phyloP scores from a whole-genome alignment of 2,113 vertebrate genomes.

The Glaucomys volans region DNA sequence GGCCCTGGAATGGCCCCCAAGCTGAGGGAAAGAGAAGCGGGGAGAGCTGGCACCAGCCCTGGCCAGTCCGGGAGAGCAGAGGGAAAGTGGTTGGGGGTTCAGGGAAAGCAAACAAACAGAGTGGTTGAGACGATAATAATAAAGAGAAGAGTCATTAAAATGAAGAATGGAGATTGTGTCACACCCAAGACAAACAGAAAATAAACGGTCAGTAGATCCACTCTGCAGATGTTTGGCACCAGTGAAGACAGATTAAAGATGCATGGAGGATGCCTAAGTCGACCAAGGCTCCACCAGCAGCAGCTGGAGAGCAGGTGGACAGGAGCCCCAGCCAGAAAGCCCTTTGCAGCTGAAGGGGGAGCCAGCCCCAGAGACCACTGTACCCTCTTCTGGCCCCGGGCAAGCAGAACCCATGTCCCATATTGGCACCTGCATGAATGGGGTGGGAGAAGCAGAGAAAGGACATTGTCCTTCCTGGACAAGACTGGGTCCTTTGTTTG shows the following conservation, averaged over 20 bases:
- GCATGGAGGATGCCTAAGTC: slow-evolving; percentile 21
- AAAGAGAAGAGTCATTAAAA: slow-evolving; percentile 47
- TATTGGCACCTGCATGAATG: not conserved
- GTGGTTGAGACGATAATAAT: slow-evolving; percentile 58
- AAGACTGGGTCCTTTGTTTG: not conserved
- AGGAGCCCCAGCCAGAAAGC: not conserved
- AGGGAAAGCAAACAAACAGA: slow-evolving; percentile 73
- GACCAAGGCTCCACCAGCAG: not conserved
- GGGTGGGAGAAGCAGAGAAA: not conserved
- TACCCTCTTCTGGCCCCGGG: not conserved
- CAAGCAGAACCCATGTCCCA: not conserved
- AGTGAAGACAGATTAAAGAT: slow-evolving; percentile 61
- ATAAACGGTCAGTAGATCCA: slow-evolving; percentile 60
- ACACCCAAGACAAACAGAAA: slow-evolving; percentile 79
- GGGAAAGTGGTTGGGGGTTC: slow-evolving; percentile 34
- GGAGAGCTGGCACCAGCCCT: not conserved
- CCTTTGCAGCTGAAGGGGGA: not conserved
- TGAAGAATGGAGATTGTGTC: slow-evolving; percentile 72
- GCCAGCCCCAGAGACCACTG: not conserved
- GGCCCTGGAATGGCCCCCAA: not conserved
- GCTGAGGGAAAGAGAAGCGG: not conserved
- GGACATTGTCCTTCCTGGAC: not conserved
- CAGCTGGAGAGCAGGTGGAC: slow-evolving; percentile 81
- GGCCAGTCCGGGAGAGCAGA: not conserved
- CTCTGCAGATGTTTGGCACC: slow-evolving; percentile 74